Evolutionary conservation across 2,888 invertebrate species (phyloP), one percentile per base, ranked within the genome.

Genomic region (Macaria liturata): DNA sequence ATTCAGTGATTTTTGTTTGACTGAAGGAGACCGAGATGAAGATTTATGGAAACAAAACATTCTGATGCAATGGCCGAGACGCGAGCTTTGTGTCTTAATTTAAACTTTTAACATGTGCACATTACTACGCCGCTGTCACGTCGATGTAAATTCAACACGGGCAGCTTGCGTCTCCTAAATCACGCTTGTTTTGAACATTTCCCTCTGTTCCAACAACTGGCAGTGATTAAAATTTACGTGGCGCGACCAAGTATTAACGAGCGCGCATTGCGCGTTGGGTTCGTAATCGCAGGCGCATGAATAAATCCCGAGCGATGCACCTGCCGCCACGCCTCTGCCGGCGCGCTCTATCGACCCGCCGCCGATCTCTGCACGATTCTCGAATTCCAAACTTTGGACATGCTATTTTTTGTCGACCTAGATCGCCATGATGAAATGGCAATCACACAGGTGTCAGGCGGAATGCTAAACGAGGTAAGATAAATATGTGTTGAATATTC

Each of bases 191-290:
- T 86, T 86, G 86, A 86, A 82, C 82, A 79, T 86, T 88, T 88
- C 78, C 84, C 84, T 80, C 83, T 74, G 80, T 80, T 83, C 83
- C 81, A 89, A 87, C 88, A 85, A 88, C 88, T 90, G 89, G 86
- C 88, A 87, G 83, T 87, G 89, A 90, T 88, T 88, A 88, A 89
- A 91, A 91, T 91, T 90, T 90, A 91, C 89, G 90, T 86, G 83
- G 79, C 88, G 83, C 87, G 83, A 84, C 86, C 86, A 88, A 88
- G 88, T 89, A 90, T 88, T 89, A 91, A 90, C 88, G 88, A 88
- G 86, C 86, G 80, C 81, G 84, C 81, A 80, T 80, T 83, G 86
- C 81, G 84, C 81, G 70, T 77, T 80, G 69, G 83, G 80, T 81
- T 78, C 77, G 83, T 80, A 79, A 78, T 78, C 81, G 79, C 84